Evolutionary conservation across 2,888 invertebrate genomes (phyloP).

Genomic region (Eilema griseolum): DNA sequence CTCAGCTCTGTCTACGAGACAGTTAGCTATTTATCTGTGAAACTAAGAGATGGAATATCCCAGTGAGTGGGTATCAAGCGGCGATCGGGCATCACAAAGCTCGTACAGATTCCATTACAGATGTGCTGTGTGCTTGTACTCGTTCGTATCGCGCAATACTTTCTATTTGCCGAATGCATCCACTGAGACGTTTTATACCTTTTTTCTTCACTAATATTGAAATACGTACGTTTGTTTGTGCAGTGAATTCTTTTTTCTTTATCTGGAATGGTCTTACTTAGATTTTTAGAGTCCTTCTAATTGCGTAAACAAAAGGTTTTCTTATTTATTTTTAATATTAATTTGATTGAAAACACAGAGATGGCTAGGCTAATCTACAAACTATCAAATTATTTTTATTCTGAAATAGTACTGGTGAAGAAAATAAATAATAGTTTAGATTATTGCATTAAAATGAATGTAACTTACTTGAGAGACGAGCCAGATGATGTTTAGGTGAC

Average conservation of each 20-base stretch:
- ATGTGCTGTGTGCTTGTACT: slow-evolving; percentile 6
- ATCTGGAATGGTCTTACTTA: neutral
- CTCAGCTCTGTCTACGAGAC: neutral
- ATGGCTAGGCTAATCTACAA: neutral
- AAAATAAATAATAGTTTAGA: neutral
- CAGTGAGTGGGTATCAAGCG: neutral
- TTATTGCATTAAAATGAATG: neutral
- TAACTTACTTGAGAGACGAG: neutral
- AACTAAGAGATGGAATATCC: neutral
- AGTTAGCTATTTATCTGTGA: neutral
- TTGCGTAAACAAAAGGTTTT: too few species aligned
- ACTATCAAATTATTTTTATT: neutral
- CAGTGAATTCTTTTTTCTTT: neutral
- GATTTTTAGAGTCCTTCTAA: neutral
- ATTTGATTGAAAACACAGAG: too few species aligned
- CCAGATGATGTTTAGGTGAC: neutral
- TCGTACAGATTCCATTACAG: slow-evolving; percentile 12
- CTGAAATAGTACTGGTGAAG: neutral
- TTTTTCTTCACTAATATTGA: slow-evolving; percentile 8
- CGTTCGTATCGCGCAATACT: slow-evolving; percentile 14
- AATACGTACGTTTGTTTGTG: neutral
- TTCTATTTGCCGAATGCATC: slow-evolving; percentile 14
- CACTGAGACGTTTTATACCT: neutral
- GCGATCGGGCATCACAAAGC: neutral
- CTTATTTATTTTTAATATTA: too few species aligned